phyloP scores from a whole-genome alignment of 64 coral and sea anemone genomes.

The Hydrozoanthus tunicans region DNA sequence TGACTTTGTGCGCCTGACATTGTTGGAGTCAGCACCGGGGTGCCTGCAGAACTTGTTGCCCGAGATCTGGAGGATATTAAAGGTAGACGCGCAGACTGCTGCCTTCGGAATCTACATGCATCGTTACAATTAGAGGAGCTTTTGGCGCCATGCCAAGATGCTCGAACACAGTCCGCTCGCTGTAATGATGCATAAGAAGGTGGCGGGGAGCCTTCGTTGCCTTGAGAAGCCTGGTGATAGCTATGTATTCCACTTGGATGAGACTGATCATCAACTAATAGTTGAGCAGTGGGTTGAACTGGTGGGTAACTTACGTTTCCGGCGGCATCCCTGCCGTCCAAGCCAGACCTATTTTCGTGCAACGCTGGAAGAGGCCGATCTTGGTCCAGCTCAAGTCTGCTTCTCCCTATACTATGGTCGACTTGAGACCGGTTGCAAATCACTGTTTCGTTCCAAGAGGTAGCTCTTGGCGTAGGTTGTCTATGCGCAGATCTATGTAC shows the following conservation, averaged over 20 bases:
- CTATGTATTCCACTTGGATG: not conserved
- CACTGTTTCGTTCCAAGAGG: not conserved
- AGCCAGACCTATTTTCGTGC: not conserved
- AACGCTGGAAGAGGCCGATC: not conserved
- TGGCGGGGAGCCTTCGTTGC: not conserved
- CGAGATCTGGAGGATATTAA: not conserved
- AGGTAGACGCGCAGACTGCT: not conserved
- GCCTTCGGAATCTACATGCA: not conserved
- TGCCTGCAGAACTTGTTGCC: not conserved
- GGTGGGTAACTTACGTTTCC: not conserved
- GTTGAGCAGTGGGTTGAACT: not conserved
- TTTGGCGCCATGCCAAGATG: not conserved
- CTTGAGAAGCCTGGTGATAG: not conserved
- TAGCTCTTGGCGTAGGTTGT: no score
- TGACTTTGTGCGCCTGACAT: not conserved
- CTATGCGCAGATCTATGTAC: not conserved
- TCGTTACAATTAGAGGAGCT: no score
- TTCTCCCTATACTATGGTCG: not conserved
- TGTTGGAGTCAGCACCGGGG: not conserved
- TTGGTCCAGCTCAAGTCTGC: not conserved
- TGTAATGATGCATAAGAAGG: slow-evolving; percentile 4
- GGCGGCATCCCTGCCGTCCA: no score
- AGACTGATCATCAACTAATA: not conserved
- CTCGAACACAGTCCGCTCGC: no score
- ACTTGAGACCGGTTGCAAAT: not conserved